phyloP scores from a whole-genome alignment of 1,140 invertebrate genomes.

The Rhagoletis zephyria region DNA sequence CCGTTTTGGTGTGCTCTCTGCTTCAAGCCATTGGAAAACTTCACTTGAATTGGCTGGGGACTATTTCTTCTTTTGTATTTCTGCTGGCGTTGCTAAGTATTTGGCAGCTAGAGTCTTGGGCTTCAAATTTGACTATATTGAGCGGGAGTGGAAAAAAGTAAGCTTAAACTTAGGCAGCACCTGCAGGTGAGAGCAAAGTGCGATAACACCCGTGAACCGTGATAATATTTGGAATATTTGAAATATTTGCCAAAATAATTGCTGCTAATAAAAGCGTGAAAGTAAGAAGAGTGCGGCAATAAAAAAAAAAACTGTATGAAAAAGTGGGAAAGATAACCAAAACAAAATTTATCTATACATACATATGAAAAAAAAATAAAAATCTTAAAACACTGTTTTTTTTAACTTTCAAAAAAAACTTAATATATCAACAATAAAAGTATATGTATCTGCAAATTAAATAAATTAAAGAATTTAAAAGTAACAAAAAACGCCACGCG shows the following conservation, averaged over 20 bases:
- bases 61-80: not conserved
- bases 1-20: not conserved
- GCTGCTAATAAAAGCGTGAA: too few relatives aligned
- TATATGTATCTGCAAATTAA: too few relatives aligned
- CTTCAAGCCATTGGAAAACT: conserved; percentile 14
- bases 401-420: too few relatives aligned
- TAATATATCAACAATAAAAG: too few relatives aligned
- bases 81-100: not conserved
- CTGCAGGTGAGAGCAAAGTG: not conserved
- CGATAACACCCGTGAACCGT: conserved; percentile 6
- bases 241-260: not conserved
- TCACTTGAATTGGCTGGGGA: not conserved
- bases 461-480: too few relatives aligned
- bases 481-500: too few relatives aligned
- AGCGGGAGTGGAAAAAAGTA: not conserved
- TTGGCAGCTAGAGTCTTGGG: not conserved
- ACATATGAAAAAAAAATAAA: not conserved
- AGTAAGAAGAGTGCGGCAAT: too few relatives aligned
- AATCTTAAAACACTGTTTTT: too few relatives aligned
- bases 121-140: not conserved
- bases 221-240: not conserved
- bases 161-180: not conserved
- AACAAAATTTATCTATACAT: not conserved
- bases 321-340: not conserved
- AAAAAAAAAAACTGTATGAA: not conserved